Evolutionary conservation across 2,888 invertebrate species (phyloP), one percentile per base, ranked within the genome.

Genomic region (Ferrisia virgata): DNA sequence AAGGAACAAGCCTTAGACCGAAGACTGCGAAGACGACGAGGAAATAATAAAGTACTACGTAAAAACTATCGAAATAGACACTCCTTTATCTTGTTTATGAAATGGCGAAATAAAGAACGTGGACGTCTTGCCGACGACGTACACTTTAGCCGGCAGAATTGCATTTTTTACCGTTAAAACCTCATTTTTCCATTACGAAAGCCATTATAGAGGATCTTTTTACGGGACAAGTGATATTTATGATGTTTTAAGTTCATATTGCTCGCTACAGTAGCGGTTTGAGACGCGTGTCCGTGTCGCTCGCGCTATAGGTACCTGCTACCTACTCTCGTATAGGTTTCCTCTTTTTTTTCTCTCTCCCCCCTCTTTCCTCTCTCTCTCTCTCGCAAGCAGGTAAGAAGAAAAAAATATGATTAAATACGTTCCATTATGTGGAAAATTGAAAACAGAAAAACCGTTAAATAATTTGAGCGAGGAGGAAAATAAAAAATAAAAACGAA

Each of bases 161-260:
- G 72, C 72, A 72, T 81, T 81, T 81, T 64, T 81, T 36, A 81
- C 81, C n/a, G 53, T 81, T 58, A 58, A 81, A 81, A 81, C 81
- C 58, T 81, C 53, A 58, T 81, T 81, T 81, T 81, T 81, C 81
- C 58, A 81, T 81, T 81, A 81, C 53, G 53, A 81, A 81, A 81
- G 81, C 81, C 81, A 81, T 81, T 81, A 80, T 25, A 25, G 53
- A 25, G 28, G 53, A 53, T 64, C 58, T 36, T 58, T 81, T 36
- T 64, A 81, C 81, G 53, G 58, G 58, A 81, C 64, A 81, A 81
- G 81, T 58, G 58, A 58, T 58, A 81, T 58, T 80, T 80, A 58
- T 58, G 53, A 81, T 58, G 33, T 81, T 81, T 58, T 58, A 58
- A 81, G 64, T 58, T 81, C 64, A 64, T 64, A 81, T 81, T 58